Percentiles rank a stretch among this genome's conserved stretches.
These are phyloP conservation scores for Dendrolimus punctatus DNA, from an alignment of 1,140 invertebrate genomes.

Conservation along the genomic window DNA sequence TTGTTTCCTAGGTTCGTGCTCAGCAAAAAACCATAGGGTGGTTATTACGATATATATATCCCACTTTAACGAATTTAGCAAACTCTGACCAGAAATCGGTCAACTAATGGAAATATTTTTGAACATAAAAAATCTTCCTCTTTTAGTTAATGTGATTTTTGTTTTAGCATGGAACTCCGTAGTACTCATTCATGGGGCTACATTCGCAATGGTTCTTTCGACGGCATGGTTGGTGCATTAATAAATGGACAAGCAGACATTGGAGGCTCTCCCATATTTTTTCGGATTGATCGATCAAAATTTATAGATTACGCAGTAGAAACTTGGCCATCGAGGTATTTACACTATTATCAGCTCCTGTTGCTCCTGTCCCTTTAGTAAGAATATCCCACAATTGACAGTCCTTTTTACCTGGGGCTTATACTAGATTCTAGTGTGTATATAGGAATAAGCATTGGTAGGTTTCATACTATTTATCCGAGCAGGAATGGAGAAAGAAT, in stretches of 20 bases:
- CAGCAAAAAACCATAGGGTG: too few relatives aligned
- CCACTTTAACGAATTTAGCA: neutral
- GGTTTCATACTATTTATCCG: too few relatives aligned
- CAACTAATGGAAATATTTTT: neutral
- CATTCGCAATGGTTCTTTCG: constrained; percentile 75
- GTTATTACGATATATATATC: neutral
- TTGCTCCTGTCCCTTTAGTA: too few relatives aligned
- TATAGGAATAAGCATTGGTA: too few relatives aligned
- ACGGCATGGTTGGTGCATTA: constrained; percentile 78
- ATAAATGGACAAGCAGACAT: constrained; percentile 74
- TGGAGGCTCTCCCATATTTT: constrained; percentile 74
- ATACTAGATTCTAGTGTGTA: too few relatives aligned
- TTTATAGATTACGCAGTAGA: constrained; percentile 74
- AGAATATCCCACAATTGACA: too few relatives aligned
- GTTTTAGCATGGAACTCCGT: constrained; percentile 68
- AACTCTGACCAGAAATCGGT: neutral
- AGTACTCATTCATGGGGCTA: constrained; percentile 77
- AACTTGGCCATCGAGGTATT: constrained; percentile 74
- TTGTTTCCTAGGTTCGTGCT: neutral
- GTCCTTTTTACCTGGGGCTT: too few relatives aligned
- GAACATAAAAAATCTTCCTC: neutral
- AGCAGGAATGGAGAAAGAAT: too few relatives aligned
- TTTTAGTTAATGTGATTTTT: neutral
- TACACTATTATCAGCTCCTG: too few relatives aligned
- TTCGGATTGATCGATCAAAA: constrained; percentile 71